Evolutionary conservation across 2,888 invertebrate species (phyloP), one percentile per base, ranked within the genome.

Genomic region (Calameuta pallipes): DNA sequence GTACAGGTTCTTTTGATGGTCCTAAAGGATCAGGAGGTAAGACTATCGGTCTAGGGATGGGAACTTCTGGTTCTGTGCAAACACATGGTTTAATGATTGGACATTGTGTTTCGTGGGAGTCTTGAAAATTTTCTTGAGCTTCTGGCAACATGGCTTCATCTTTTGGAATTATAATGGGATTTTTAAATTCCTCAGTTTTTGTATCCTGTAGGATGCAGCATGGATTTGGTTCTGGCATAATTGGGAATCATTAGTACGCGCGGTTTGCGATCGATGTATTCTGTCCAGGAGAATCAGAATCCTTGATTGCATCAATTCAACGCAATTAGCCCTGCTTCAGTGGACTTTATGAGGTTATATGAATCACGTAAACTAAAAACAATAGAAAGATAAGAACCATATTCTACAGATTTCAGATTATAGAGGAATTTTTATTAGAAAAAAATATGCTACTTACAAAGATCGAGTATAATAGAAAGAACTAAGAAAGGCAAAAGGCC

Each of bases 1-100:
- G 80, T 69, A 78, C 76, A 11, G 78, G 37, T 74, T 73, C 70
- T 23, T 56, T 9, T 9, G 56, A 2, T n/a, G 80, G 78, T 33
- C 80, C 83, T 75, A 82, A 74, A 12, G 83, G 79, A 69, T 71
- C 75, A 6, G 80, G 75, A 73, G 73, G 74, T 69, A 69, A 37
- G n/a, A 75, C 41, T 37, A 36, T 41, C 34, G 31, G 31, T 30
- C 2, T 71, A 33, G 30, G 23, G 4, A 71, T 34, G 4, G 30
- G 4, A 71, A 11, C 56, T 56, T 56, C 56, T 23, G 23, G 23
- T 56, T 56, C 56, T 9, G 56, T 23, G 56, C 56, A 56, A 35
- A 23, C 31, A 30, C 71, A 71, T 34, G 30, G 71, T 71, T 33
- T 3, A 35, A 15, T 9, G 34, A 33, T 31, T 71, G 71, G 30